A percentile compares a stretch with the other conserved stretches of the same genome.
These are phyloP conservation scores for Oligia latruncula DNA, from an alignment of 2,888 invertebrate species.

Conservation along the genomic window DNA sequence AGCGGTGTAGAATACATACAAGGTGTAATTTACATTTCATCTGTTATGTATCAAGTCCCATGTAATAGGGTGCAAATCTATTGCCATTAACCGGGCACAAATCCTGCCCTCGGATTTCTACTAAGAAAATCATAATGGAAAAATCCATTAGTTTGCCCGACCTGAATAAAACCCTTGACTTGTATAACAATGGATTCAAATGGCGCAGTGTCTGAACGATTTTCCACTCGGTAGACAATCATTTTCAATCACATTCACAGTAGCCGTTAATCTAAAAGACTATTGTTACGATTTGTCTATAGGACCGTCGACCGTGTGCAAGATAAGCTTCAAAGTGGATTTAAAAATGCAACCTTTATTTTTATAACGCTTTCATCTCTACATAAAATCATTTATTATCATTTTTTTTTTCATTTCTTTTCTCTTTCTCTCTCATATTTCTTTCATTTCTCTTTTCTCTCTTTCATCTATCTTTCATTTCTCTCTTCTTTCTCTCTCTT, in stretches of 20 bases:
- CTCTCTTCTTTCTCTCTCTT: neutral
- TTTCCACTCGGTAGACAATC: slow-evolving; percentile 8
- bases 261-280: neutral
- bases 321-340: neutral
- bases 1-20: too few species aligned
- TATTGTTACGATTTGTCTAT: neutral
- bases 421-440: too few species aligned
- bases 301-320: neutral
- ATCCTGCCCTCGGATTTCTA: too few species aligned
- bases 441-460: too few species aligned
- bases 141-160: neutral
- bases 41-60: too few species aligned
- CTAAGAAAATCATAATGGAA: neutral
- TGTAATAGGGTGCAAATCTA: neutral
- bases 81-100: neutral
- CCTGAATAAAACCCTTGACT: neutral
- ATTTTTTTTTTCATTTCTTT: too few species aligned
- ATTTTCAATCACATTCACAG: neutral
- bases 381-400: neutral
- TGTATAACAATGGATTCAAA: neutral
- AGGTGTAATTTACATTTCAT: neutral
- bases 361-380: neutral
- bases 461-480: too few species aligned
- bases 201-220: slow-evolving; percentile 1
- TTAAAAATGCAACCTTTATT: neutral